Conservation (phyloP, 1,140 invertebrate genomes). For the Oncopeltus fasciatus region DNA sequence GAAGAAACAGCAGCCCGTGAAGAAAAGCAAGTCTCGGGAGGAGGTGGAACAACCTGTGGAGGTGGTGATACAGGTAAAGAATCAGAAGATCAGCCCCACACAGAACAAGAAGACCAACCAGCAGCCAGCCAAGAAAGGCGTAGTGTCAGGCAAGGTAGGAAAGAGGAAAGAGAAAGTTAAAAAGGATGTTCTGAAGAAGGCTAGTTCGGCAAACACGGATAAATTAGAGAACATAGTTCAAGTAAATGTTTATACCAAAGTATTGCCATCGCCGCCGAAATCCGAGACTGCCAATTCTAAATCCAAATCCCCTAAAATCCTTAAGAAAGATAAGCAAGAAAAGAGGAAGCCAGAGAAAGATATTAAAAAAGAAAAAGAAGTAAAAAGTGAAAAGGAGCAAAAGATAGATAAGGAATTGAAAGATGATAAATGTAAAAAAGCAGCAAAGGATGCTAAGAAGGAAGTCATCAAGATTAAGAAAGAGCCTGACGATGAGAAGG, state of each 20-base stretch:
- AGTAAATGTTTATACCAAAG: constrained; percentile 7
- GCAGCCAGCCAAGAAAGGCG: constrained; percentile 1
- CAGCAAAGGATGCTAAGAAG: constrained; percentile 17
- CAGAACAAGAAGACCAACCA: constrained; percentile 13
- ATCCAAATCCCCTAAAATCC: constrained; percentile 16
- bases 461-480: constrained; percentile 15
- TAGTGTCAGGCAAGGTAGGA: constrained; percentile 10
- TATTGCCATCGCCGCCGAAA: neutral
- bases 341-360: constrained; percentile 12
- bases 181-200: constrained; percentile 15
- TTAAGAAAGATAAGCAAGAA: constrained; percentile 5
- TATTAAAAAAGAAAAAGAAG: neutral
- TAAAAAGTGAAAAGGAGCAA: neutral
- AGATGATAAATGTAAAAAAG: constrained; percentile 10
- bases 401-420: neutral
- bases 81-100: too few relatives aligned
- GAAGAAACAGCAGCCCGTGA: neutral
- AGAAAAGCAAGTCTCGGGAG: too few relatives aligned
- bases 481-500: constrained; percentile 12
- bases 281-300: neutral
- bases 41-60: constrained; percentile 17
- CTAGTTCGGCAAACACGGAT: too few relatives aligned
- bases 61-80: constrained; percentile 18
- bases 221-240: constrained; percentile 10
- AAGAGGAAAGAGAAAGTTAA: constrained; percentile 8